A percentile compares a stretch with the other conserved stretches of the same genome.
These are phyloP conservation scores for Panopea generosa DNA, from an alignment of 2,888 invertebrate genomes.

Conservation along the genomic window DNA sequence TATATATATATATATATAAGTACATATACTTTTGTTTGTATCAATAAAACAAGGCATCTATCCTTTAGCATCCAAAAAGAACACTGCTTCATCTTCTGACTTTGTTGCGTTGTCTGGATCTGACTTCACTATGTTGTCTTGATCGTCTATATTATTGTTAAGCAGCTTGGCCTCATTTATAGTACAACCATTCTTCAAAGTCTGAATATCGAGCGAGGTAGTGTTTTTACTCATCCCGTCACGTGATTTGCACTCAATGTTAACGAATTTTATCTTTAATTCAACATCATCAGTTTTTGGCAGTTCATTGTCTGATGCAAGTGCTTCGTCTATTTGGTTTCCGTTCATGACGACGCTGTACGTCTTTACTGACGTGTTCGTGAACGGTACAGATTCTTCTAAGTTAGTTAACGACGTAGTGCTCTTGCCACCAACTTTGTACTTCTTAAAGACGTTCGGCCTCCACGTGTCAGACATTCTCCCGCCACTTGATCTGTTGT, in stretches of 20 bases:
- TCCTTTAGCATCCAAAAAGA: too few species aligned
- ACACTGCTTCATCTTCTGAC: too few species aligned
- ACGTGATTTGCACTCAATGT: constrained; percentile 46
- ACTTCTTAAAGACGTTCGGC: constrained; percentile 5
- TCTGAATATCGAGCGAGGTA: constrained; percentile 47
- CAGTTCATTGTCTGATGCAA: constrained; percentile 17
- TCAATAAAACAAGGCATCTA: too few species aligned
- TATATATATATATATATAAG: too few species aligned
- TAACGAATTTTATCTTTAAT: constrained; percentile 48
- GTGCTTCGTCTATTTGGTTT: not conserved
- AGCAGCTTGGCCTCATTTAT: constrained; percentile 34
- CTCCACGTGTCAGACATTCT: constrained; percentile 19
- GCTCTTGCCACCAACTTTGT: constrained; percentile 22
- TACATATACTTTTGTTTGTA: too few species aligned
- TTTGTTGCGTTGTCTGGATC: too few species aligned
- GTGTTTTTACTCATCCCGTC: constrained; percentile 46
- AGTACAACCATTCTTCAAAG: constrained; percentile 40
- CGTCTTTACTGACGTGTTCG: constrained; percentile 27
- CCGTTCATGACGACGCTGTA: constrained; percentile 27
- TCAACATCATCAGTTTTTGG: constrained; percentile 22
- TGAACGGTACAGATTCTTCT: constrained; percentile 47
- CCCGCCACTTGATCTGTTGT: constrained; percentile 7
- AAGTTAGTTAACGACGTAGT: constrained; percentile 32
- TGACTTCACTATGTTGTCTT: too few species aligned
- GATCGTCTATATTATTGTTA: constrained; percentile 37